Percentiles rank a stretch among this genome's conserved stretches.
These are phyloP conservation scores for Halichoeres trimaculatus DNA, from an alignment of 2,113 vertebrate species.

Conservation along the genomic window DNA sequence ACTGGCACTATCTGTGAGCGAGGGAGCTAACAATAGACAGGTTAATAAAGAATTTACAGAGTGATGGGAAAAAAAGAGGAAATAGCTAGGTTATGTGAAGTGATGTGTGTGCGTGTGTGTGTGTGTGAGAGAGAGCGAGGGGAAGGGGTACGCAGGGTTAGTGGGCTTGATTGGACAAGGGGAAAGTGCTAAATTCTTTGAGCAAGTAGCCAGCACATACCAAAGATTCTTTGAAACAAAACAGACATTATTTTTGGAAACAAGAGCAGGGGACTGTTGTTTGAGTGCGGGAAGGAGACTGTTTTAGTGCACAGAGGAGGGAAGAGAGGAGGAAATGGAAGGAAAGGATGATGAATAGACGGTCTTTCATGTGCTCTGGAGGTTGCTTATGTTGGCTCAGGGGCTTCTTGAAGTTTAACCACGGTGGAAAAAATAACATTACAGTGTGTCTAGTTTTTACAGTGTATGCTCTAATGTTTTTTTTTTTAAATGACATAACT, in stretches of 20 bases:
- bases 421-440: background rate
- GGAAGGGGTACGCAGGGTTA: conserved; percentile 4
- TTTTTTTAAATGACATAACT: too few relatives aligned
- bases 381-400: background rate
- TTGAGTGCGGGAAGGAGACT: conserved; percentile 25
- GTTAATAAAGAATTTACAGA: conserved; percentile 1
- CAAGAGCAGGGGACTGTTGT: conserved; percentile 60
- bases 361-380: background rate
- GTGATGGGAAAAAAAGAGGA: conserved; percentile 2
- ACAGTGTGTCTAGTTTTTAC: too few relatives aligned
- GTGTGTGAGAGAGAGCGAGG: background rate
- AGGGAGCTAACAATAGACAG: conserved; percentile 5
- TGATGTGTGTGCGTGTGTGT: background rate
- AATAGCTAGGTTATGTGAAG: background rate
- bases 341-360: background rate
- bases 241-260: conserved; percentile 82
- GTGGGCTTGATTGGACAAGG: conserved; percentile 41
- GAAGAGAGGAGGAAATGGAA: background rate
- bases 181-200: conserved; percentile 68
- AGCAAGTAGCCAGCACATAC: conserved; percentile 72
- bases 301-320: conserved; percentile 19
- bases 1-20: conserved; percentile 1
- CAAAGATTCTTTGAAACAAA: conserved; percentile 82
- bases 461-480: too few relatives aligned
- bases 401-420: background rate